Base-by-base conservation (phyloP, 1,140 invertebrate species). In the Chymomyza costata region DNA sequence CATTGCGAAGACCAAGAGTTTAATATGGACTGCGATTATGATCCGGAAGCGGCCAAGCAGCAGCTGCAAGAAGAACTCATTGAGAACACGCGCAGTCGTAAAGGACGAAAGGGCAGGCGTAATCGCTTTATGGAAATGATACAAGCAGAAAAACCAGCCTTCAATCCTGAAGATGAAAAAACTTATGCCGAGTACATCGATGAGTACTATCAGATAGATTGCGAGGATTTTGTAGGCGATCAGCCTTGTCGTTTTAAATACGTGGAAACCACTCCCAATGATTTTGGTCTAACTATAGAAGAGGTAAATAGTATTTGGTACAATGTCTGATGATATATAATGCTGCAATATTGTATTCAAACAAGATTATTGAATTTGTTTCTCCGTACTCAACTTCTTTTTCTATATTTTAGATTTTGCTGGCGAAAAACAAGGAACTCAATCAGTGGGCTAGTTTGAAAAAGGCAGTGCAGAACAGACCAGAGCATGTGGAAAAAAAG, bases 371-470 rank as follows among this genome's bases (percentile, higher is more conserved):
- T 39, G 0, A 14, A 38, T n/a, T 15, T 11, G 11, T 15, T 35
- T 25, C 16, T 28, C 28, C 3, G 2, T 21, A 10, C 18, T 48
- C 39, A 21, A 13, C 5, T 35, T 13, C 69, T 59, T 66, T 62
- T 87, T 88, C 38, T 76, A 96, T 93, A 96, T 35, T 56, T 0
- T 18, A 76, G 71, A 78, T 99, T 83, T 87, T 99, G 52, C 86
- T 90, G 69, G 94, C 95, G 28, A 92, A 96, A 82, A 96, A 98
- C 80, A 93, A 91, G 71, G 97, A 99, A 87, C 87, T 99, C 2
- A 99, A 99, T 81, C 90, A 91, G 60, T 99, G 97, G 97, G 95
- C 92, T 74, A 94, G 96, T 0, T 85, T 99, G 2, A 97, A 96
- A 86, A 97, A 95, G 87, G 92, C 95, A 6, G 88, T 92, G n/a